Evolutionary conservation across 2,888 invertebrate genomes (phyloP).

Genomic region (Scaptomyza polygonia): DNA sequence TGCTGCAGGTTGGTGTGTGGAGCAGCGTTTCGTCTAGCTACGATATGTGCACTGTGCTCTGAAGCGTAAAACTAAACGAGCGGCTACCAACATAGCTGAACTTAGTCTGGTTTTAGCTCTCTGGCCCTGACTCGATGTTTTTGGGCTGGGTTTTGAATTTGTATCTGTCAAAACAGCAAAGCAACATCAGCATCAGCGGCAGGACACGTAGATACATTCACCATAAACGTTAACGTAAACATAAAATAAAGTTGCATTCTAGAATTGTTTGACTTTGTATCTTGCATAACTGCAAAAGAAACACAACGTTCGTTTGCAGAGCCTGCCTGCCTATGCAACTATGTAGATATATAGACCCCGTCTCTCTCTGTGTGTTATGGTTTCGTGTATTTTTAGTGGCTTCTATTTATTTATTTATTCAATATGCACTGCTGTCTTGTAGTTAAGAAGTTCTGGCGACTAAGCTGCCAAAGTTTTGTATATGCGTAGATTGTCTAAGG

Average conservation of each 20-base stretch:
- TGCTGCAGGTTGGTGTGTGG: background rate
- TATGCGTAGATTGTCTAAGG: slow-evolving; percentile 9
- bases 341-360: background rate
- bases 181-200: slow-evolving; percentile 16
- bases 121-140: slow-evolving; percentile 2
- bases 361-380: background rate
- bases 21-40: slow-evolving; percentile 39
- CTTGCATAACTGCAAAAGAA: slow-evolving; percentile 23
- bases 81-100: slow-evolving; percentile 62
- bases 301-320: background rate
- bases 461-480: background rate
- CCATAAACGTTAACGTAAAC: slow-evolving; percentile 68
- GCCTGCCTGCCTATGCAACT: slow-evolving; percentile 12
- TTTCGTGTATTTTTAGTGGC: slow-evolving; percentile 32
- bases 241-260: slow-evolving; percentile 71
- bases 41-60: slow-evolving; percentile 66
- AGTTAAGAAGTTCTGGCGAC: background rate
- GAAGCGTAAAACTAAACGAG: slow-evolving; percentile 80
- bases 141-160: slow-evolving; percentile 18
- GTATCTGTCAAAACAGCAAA: slow-evolving; percentile 11
- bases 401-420: slow-evolving; percentile 66
- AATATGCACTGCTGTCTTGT: slow-evolving; percentile 50
- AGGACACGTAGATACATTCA: slow-evolving; percentile 62
- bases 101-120: slow-evolving; percentile 35
- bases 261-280: slow-evolving; percentile 75